Evolutionary conservation across 2,797 vertebrate genomes (phyloP), one percentile per base, ranked within the genome.

Genomic region (Eulemur coronatus): DNA sequence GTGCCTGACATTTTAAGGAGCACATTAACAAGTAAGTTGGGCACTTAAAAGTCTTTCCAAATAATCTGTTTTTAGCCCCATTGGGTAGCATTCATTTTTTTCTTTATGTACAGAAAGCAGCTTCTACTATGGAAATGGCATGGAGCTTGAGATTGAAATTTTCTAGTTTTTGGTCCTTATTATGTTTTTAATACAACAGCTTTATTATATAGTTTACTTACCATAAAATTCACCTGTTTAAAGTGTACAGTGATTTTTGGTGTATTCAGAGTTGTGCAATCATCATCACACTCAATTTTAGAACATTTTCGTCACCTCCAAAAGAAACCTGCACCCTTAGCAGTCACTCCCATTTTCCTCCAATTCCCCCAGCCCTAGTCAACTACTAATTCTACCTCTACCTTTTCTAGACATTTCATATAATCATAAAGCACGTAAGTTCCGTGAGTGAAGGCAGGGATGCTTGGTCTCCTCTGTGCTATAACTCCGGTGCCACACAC

Each of bases 21-120:
- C 41, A 33, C 9, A 38, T 89, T 86, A 92, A 38, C 30, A 84
- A 89, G 61, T 28, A 93, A 46, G 11, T 65, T 70, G n/a, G 22
- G 30, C 55, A 90, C 75, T 93, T 93, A 91, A 80, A 89, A 30
- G 35, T 79, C 69, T 92, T 95, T 38, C 38, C 30, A 65, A 65
- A 61, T 76, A 76, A 41, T 82, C 69, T 52, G 26, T 52, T 90
- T 92, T 87, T 55, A 89, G 43, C 12, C n/a, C 90, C 43, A 11
- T 18, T 96, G 35, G 65, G 15, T 73, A 65, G 50, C 41, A 82
- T 92, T 80, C 50, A 65, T 65, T 61, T 93, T 95, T 50, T 87
- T 57, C 41, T 59, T 46, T 38, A 38, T 28, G 9, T 57, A 11
- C 26, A 26, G n/a, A 87, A 95, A 43, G 38, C 15, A 50, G 33